Evolutionary conservation across 2,113 vertebrate species (phyloP), one percentile per base, ranked within the genome.

Genomic region (Sinocyclocheilus grahami): DNA sequence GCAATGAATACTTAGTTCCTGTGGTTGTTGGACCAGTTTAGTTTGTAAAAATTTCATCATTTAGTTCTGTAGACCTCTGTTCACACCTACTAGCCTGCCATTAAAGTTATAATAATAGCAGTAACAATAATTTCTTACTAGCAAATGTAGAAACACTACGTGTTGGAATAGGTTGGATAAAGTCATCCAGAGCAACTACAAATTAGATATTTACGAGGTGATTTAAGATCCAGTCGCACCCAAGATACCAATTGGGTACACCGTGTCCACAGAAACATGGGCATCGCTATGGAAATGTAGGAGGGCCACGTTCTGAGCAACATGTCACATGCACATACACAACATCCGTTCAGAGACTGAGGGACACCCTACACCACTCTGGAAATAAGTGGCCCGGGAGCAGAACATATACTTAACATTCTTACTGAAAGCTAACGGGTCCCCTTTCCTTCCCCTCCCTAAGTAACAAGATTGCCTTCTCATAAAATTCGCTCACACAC

Each of bases 351-450:
- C 72, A 86, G 53, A 58, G 42, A 77, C 33, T 86, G 78, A 82
- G 80, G 75, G 87, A 82, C 85, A 90, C 76, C 85, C 72, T 86
- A 90, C 87, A 88, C 91, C 85, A 76, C 84, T 87, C 89, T 88
- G 87, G 78, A 91, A 91, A 89, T 85, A 91, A 89, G 89, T 88
- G 90, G 85, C 86, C 33, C 4, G 71, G 86, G 83, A 85, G 83
- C 74, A 77, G 89, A 89, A 74, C 85, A 90, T 71, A 88, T 89
- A 88, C 89, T 90, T 86, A 89, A 90, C 85, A 93, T 92, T 91
- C 92, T 85, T 85, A 55, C 81, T 80, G 75, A 77, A 72, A 11
- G 84, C 69, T 85, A 78, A 42, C 7, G 39, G 83, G 83, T 91
- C 22, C 7, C 71, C 33, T 91, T 91, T 86, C 82, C 67, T 71